Base-by-base conservation (phyloP, 2,888 invertebrate genomes). In the Tanaodytes sp. region DNA sequence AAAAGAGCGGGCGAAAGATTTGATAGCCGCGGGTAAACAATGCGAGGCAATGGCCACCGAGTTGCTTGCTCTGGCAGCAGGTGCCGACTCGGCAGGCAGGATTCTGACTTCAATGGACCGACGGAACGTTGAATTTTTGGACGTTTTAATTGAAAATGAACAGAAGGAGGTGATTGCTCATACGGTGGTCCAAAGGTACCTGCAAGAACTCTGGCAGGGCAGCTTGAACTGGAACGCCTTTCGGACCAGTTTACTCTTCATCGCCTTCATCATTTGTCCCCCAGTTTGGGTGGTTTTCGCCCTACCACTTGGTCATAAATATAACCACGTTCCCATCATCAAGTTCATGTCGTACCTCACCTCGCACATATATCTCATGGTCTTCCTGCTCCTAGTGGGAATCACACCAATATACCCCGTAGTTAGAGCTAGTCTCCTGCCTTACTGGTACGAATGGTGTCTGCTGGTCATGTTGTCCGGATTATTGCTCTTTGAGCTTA, bases 321-420 rank as follows among this genome's bases (percentile, higher is more conserved):
- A 94, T 87, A 95, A 97, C 88, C 96, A 97, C 89, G 96, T 98
- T 80, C 99, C 99, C 63, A 98, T 99, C 82, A 97, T 99, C 82
- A 99, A 99, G 87, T 99, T 99, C 87, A 98, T 98, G 94, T 97
- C 98, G 40, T 98, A 99, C 87, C 90, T 99, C 79, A 98, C 98
- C 18, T 98, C 98, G 5, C 99, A 99, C 87, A 92, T 99, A 79
- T 98, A 98, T 87, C 91, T 99, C 76, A 97, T 98, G 92, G 87
- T 95, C 73, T 91, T 98, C 79, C 90, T 98, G 77, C 91, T 95
- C 76, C 88, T 98, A 77, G 95, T 95, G 65, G 95, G 93, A 39
- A 95, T 95, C 73, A 93, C 94, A 69, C 96, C 96, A 51, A 91
- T 94, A 71, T 93, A 94, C 86, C 92, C 93, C 49, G 93, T 93